Conservation (phyloP, 2,888 invertebrate species). For the Conomelus anceps region DNA sequence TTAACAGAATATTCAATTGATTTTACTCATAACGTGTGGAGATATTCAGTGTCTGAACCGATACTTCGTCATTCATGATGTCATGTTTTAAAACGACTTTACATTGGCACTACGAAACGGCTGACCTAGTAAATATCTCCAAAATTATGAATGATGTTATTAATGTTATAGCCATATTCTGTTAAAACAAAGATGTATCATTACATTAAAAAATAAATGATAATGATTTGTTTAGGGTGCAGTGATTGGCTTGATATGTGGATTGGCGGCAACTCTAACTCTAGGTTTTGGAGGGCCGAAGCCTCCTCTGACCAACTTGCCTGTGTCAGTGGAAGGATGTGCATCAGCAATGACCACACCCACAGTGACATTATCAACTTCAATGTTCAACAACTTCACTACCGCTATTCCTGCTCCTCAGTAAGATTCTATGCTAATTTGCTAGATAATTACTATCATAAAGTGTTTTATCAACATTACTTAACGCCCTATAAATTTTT, state of each 20-base stretch:
- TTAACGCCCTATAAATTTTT: too few species aligned
- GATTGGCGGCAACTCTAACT: background rate
- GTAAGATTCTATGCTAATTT: background rate
- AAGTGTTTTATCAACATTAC: too few species aligned
- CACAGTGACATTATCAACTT: background rate
- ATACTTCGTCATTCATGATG: too few species aligned
- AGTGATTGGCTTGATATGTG: constrained; percentile 13
- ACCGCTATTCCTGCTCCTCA: background rate
- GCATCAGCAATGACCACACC: background rate
- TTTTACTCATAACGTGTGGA: too few species aligned
- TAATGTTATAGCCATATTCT: too few species aligned
- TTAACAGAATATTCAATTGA: too few species aligned
- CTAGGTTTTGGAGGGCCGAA: constrained; percentile 22
- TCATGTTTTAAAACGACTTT: too few species aligned
- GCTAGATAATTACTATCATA: too few species aligned
- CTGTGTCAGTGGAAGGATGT: constrained; percentile 15
- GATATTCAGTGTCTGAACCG: too few species aligned
- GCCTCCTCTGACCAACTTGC: constrained; percentile 1
- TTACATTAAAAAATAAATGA: background rate
- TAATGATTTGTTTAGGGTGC: constrained; percentile 15
- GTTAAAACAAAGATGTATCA: background rate
- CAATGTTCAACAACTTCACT: background rate
- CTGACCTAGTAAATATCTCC: too few species aligned
- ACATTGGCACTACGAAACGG: too few species aligned
- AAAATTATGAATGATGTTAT: too few species aligned